Evolutionary conservation across 2,888 invertebrate species (phyloP).

Genomic region (Rotaria magnacalcarata): DNA sequence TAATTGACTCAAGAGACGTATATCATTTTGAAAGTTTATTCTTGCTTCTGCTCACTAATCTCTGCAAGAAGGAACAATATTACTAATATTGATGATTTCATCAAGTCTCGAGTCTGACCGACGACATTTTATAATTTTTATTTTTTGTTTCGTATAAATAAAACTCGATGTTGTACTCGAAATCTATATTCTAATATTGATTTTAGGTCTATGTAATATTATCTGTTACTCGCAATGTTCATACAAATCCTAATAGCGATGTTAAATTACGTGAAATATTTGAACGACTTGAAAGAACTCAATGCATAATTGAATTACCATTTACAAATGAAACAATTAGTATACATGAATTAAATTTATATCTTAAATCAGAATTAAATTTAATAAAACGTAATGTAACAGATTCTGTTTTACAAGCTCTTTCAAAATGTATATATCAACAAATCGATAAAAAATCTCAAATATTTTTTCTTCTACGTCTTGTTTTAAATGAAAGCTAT

Average conservation of each 20-base stretch:
- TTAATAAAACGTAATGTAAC: background rate
- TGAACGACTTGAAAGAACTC: background rate
- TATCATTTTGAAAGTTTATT: too few relatives aligned
- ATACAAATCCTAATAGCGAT: background rate
- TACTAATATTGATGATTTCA: too few relatives aligned
- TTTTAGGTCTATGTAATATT: background rate
- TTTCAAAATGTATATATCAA: constrained; percentile 31
- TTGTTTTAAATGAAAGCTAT: constrained; percentile 17
- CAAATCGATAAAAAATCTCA: background rate
- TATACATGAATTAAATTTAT: background rate
- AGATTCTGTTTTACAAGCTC: constrained; percentile 4
- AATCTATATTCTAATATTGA: too few relatives aligned
- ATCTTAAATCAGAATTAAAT: background rate
- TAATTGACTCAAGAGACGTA: too few relatives aligned
- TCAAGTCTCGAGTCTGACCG: too few relatives aligned
- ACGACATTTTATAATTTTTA: too few relatives aligned
- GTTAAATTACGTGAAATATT: background rate
- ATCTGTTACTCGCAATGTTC: background rate
- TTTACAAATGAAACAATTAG: background rate
- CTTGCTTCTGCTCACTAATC: too few relatives aligned
- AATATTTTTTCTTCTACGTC: constrained; percentile 4
- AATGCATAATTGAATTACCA: constrained; percentile 5
- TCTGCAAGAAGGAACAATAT: too few relatives aligned
- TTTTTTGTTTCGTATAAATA: too few relatives aligned
- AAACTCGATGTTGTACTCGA: too few relatives aligned